Evolutionary conservation across 2,888 invertebrate species (phyloP).

Genomic region (Drosophila nr. fundita): DNA sequence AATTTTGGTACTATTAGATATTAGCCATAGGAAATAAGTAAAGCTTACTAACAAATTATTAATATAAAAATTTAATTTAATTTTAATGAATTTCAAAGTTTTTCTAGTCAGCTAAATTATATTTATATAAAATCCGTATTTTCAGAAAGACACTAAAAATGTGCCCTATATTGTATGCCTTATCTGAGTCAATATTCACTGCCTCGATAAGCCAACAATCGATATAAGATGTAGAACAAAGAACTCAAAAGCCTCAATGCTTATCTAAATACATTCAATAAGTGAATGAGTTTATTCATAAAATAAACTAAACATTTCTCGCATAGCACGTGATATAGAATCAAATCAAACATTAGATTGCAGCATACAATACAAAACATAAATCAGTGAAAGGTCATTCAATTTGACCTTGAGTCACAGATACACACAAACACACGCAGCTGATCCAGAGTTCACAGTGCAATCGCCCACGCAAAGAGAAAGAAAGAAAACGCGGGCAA

Average conservation of each 20-base stretch:
- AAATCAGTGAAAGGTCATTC: conserved; percentile 56
- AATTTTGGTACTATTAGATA: no score
- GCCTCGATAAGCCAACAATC: conserved; percentile 36
- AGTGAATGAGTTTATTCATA: conserved; percentile 1
- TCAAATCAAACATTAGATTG: conserved; percentile 1
- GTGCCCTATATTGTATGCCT: conserved; percentile 6
- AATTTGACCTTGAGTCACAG: conserved; percentile 48
- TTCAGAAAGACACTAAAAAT: background rate
- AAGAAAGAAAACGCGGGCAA: conserved; percentile 16
- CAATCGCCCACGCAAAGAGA: conserved; percentile 8
- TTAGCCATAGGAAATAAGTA: background rate
- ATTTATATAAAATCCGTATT: background rate
- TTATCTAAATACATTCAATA: conserved; percentile 18
- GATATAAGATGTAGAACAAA: conserved; percentile 24
- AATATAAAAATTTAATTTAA: background rate
- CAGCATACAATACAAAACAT: conserved; percentile 29
- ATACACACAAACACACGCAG: conserved; percentile 6
- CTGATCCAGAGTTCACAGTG: conserved; percentile 37
- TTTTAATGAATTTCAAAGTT: background rate
- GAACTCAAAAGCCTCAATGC: background rate
- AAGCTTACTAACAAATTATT: background rate
- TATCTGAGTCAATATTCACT: conserved; percentile 42
- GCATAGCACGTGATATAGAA: conserved; percentile 27
- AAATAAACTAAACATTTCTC: background rate
- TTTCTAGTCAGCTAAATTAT: background rate